These are phyloP conservation scores for Solen grandis DNA, from an alignment of 1,140 invertebrate species.

Conservation along the genomic window DNA sequence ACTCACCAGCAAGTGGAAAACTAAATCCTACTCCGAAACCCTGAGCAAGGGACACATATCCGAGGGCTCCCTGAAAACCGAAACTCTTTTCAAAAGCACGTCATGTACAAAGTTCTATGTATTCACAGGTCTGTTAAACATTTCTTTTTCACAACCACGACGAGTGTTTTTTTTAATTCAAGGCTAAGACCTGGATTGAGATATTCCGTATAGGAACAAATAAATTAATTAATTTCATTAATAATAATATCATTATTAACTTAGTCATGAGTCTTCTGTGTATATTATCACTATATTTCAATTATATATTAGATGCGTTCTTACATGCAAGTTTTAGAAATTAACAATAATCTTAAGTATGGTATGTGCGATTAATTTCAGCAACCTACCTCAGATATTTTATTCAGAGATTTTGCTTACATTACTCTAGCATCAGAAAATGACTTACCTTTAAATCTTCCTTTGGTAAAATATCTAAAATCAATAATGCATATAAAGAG, in stretches of 20 bases:
- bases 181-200: too few species aligned
- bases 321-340: background rate
- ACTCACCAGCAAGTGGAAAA: conserved; percentile 29
- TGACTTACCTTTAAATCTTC: conserved; percentile 46
- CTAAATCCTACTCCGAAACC: conserved; percentile 5
- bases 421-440: too few species aligned
- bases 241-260: background rate
- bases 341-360: background rate
- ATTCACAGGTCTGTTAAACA: background rate
- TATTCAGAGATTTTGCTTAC: too few species aligned
- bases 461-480: conserved; percentile 23
- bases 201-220: background rate
- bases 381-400: background rate
- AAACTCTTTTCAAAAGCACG: background rate
- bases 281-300: background rate
- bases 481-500: conserved; percentile 25
- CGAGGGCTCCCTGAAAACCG: conserved; percentile 32
- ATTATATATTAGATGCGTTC: background rate
- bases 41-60: conserved; percentile 24
- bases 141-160: too few species aligned
- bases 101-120: background rate
- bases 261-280: background rate
- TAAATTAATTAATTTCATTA: background rate
- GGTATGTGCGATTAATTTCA: background rate
- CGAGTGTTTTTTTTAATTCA: too few species aligned